A percentile compares a stretch with the other conserved stretches of the same genome.
Conservation (phyloP, 2,888 invertebrate genomes). For the Apoderus coryli region DNA sequence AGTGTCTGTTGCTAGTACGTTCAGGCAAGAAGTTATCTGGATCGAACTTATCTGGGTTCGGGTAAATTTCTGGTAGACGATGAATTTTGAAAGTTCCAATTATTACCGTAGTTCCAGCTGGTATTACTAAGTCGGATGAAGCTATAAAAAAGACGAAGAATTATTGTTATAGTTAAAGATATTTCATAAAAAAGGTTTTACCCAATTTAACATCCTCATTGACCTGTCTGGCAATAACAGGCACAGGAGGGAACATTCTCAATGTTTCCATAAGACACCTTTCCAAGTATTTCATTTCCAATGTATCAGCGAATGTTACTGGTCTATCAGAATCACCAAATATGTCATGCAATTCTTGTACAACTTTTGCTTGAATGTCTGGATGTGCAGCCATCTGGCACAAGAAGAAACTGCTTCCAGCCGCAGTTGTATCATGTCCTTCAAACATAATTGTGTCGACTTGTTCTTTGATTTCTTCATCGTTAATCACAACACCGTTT, state of each 20-base stretch:
- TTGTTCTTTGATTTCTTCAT: constrained; percentile 73
- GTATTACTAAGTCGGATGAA: constrained; percentile 47
- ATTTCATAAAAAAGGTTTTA: constrained; percentile 23
- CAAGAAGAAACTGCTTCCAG: constrained; percentile 76
- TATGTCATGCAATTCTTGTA: constrained; percentile 58
- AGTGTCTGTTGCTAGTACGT: constrained; percentile 57
- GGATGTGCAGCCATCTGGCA: constrained; percentile 63
- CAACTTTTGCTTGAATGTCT: constrained; percentile 60
- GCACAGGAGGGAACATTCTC: constrained; percentile 68
- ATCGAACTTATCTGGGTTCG: constrained; percentile 56
- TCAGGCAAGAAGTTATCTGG: constrained; percentile 72
- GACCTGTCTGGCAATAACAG: constrained; percentile 57
- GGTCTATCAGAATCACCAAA: constrained; percentile 66
- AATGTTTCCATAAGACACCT: constrained; percentile 64
- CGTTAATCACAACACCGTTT: constrained; percentile 56
- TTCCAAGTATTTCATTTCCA: constrained; percentile 70
- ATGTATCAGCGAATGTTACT: constrained; percentile 60
- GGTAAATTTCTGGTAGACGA: constrained; percentile 48
- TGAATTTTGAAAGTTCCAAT: constrained; percentile 53
- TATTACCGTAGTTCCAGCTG: constrained; percentile 55
- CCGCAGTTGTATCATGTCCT: constrained; percentile 70
- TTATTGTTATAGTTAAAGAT: constrained; percentile 1
- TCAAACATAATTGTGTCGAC: constrained; percentile 83
- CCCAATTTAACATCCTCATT: constrained; percentile 54
- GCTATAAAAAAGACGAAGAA: constrained; percentile 31